Base-by-base conservation (phyloP, 2,888 invertebrate genomes). In the Acrocera orbiculus region DNA sequence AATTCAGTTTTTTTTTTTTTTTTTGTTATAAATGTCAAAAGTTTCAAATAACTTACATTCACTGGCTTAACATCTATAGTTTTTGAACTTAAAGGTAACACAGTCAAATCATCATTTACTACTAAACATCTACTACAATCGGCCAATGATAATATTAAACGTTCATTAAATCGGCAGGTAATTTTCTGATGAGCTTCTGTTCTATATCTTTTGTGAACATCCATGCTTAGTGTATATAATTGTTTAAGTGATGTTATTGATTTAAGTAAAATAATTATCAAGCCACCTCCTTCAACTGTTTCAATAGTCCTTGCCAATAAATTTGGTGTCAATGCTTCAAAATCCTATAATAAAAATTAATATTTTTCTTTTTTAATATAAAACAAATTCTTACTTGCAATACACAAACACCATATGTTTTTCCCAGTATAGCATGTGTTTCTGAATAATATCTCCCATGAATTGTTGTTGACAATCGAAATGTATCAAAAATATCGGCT, bases 291-390 rank as follows among this genome's bases (percentile, higher is more conserved):
- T 64, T 95, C 92, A 1, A 98, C 90, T 0, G 98, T 99, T 67
- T 98, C 98, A 42, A 99, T 72, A 0, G 96, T 95, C 34, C 96
- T 69, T 0, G 96, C 96, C 52, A 98, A 66, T 40, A 96, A 64
- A 62, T 99, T 98, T 0, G 98, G 96, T 2, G 95, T 96, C 2
- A 99, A 56, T 0, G 95, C 95, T 66, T 99, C 96, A 65, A 93
- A 95, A 55, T 95, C 93, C 77, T 48, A 20, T 6, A 31, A 34
- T 11, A 38, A 19, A 22, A 35, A 24, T 26, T 36, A 34, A 29
- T 6, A 27, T 28, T 19, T 19, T 19, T 19, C 19, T 6, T 19
- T 19, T 19, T 8, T 8, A 19, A 19, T 19, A 6, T 5, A 19
- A 19, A 19, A 19, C 8, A 19, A 7, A 20, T 26, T 16, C 6